These are phyloP conservation scores for Aselliscus stoliczkanus DNA, from an alignment of 2,797 vertebrate genomes.

Conservation along the genomic window DNA sequence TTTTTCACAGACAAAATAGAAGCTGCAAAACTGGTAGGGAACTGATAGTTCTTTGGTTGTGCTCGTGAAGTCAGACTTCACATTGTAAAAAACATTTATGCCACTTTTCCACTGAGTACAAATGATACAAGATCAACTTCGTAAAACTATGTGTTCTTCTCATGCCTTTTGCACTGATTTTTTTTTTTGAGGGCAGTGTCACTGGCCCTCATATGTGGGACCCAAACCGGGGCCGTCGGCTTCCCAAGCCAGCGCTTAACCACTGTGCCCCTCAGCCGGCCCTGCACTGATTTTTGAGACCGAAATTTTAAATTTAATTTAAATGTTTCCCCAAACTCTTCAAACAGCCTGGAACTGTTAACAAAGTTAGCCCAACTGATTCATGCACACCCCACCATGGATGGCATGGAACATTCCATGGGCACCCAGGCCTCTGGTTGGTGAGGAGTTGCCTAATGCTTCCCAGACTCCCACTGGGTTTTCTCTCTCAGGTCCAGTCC, in stretches of 20 bases:
- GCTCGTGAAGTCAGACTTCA: not conserved
- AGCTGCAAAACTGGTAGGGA: not conserved
- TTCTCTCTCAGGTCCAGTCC: not conserved
- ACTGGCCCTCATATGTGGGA: too few relatives aligned
- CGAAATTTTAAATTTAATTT: not conserved
- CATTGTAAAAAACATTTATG: not conserved
- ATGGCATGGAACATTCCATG: not conserved
- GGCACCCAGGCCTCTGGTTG: not conserved
- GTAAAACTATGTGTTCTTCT: not conserved
- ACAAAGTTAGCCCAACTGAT: not conserved
- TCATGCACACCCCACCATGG: not conserved
- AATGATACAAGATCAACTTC: not conserved
- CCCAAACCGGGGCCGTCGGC: too few relatives aligned
- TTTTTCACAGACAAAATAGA: not conserved
- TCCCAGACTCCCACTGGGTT: not conserved
- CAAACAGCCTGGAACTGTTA: not conserved
- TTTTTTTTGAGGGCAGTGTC: too few relatives aligned
- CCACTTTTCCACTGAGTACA: not conserved
- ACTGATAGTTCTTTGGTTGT: not conserved
- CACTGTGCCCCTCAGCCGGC: too few relatives aligned
- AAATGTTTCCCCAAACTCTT: constrained; percentile 1
- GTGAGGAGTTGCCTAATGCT: not conserved
- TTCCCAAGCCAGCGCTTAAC: too few relatives aligned
- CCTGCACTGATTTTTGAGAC: not conserved
- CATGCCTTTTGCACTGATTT: not conserved